Conservation (phyloP, 2,113 vertebrate species). For the Tetraodon nigroviridis region DNA sequence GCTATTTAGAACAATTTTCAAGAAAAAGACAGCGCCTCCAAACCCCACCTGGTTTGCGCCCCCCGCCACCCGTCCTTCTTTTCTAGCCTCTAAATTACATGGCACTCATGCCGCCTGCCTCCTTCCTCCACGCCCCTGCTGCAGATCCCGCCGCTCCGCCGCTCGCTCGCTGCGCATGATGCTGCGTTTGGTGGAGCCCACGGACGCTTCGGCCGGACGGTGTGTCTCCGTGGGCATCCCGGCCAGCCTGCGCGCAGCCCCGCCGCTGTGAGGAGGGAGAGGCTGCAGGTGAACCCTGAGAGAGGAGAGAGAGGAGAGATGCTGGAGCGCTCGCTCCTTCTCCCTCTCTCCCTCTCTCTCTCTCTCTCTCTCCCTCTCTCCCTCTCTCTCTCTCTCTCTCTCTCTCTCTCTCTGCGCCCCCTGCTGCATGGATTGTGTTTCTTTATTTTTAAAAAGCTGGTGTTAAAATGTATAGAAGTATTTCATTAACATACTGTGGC, state of each 20-base stretch:
- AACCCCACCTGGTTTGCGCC: conserved; percentile 27
- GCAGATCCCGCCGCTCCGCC: conserved; percentile 21
- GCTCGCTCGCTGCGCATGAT: conserved; percentile 28
- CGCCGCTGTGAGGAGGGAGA: conserved; percentile 14
- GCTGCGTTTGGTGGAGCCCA: conserved; percentile 34
- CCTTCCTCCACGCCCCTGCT: conserved; percentile 43
- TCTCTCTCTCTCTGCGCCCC: neutral
- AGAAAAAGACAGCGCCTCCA: neutral
- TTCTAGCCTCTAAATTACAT: conserved; percentile 28
- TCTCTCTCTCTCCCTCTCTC: neutral
- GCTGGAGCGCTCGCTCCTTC: conserved; percentile 11
- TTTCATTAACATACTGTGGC: too few relatives aligned
- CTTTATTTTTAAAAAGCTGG: too few relatives aligned
- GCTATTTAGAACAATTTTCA: too few relatives aligned
- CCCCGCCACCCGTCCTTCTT: conserved; percentile 4
- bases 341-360: neutral
- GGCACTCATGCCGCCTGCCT: conserved; percentile 19
- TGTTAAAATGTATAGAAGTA: too few relatives aligned
- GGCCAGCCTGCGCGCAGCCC: conserved; percentile 32
- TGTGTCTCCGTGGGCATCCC: conserved; percentile 51
- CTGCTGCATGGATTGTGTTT: neutral
- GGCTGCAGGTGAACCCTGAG: conserved; percentile 46
- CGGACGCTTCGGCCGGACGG: conserved; percentile 19
- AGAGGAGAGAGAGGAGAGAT: too few relatives aligned
- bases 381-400: neutral